Percentiles rank a stretch among this genome's conserved stretches.
These are phyloP conservation scores for Sciurus vulgaris DNA, from an alignment of 2,797 vertebrate species.

Conservation along the genomic window DNA sequence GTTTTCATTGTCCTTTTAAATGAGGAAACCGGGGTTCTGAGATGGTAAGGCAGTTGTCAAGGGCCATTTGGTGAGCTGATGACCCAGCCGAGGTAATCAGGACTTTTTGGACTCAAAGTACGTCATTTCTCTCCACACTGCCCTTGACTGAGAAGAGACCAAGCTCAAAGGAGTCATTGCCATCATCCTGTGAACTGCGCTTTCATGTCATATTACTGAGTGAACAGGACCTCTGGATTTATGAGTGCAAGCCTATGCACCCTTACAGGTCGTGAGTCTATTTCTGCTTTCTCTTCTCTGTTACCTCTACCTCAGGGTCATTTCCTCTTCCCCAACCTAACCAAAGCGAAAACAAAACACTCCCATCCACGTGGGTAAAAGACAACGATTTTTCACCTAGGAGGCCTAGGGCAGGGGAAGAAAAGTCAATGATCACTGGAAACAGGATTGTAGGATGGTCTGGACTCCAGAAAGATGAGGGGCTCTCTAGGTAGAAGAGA, in stretches of 20 bases:
- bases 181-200: neutral
- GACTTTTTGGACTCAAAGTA: neutral
- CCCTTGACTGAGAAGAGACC: neutral
- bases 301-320: too few relatives aligned
- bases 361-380: neutral
- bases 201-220: neutral
- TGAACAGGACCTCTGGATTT: neutral
- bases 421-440: neutral
- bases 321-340: neutral
- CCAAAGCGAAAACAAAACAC: neutral
- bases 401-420: neutral
- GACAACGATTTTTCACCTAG: neutral
- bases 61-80: accelerated
- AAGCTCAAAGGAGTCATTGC: neutral
- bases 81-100: neutral
- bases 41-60: neutral
- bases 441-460: neutral
- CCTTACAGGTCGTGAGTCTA: accelerated
- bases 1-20: neutral
- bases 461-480: neutral
- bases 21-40: neutral
- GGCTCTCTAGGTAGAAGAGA: neutral
- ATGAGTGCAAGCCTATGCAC: neutral
- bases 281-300: neutral
- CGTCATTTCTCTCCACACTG: neutral